Conservation (phyloP, 2,888 invertebrate genomes). For the Ormyrus labotus region DNA sequence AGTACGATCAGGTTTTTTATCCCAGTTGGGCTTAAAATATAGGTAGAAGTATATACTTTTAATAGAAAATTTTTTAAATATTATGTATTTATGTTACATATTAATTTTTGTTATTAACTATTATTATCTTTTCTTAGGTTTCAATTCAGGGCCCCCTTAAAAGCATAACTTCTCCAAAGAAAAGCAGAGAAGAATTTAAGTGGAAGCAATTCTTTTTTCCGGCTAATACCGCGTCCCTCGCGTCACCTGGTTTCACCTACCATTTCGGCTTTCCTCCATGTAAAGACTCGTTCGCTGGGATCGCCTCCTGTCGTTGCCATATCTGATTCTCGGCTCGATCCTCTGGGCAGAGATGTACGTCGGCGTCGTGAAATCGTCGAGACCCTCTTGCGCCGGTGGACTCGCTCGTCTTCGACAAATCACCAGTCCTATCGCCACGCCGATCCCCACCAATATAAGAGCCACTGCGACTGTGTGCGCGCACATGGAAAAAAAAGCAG, state of each 20-base stretch:
- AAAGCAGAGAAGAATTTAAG: too few relatives aligned
- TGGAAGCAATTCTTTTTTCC: background rate
- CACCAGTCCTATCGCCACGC: constrained; percentile 71
- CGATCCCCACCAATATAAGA: constrained; percentile 71
- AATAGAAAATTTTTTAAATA: too few relatives aligned
- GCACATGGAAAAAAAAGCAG: background rate
- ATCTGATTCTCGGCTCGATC: constrained; percentile 71
- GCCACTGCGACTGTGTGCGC: constrained; percentile 61
- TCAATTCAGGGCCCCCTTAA: too few relatives aligned
- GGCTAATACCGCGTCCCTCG: background rate
- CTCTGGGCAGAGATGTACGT: constrained; percentile 71
- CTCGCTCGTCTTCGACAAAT: constrained; percentile 69
- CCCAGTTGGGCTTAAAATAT: too few relatives aligned
- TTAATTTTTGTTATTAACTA: too few relatives aligned
- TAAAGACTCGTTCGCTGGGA: constrained; percentile 72
- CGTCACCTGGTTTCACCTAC: constrained; percentile 58
- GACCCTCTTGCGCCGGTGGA: constrained; percentile 60
- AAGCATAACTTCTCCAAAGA: too few relatives aligned
- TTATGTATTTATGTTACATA: too few relatives aligned
- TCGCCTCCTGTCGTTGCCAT: constrained; percentile 67
- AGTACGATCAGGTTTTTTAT: too few relatives aligned
- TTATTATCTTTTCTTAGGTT: too few relatives aligned
- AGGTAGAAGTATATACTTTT: too few relatives aligned
- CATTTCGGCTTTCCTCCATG: constrained; percentile 71
- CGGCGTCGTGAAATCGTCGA: constrained; percentile 73